These are phyloP conservation scores for Schizotus pectinicornis DNA, from an alignment of 2,888 invertebrate genomes.

Conservation along the genomic window DNA sequence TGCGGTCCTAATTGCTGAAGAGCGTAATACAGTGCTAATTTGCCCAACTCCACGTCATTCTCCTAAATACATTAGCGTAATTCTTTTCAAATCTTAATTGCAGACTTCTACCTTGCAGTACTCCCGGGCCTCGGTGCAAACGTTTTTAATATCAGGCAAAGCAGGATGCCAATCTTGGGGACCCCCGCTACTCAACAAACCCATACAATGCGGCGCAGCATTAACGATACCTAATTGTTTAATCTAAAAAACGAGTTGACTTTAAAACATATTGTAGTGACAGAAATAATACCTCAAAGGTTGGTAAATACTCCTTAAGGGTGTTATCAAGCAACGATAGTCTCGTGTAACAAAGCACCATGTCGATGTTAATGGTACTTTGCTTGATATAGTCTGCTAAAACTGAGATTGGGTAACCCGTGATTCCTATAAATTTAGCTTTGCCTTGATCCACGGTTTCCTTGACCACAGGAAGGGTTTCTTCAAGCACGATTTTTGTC, in stretches of 20 bases:
- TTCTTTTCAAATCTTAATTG: not conserved
- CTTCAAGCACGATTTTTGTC: slow-evolving; percentile 75
- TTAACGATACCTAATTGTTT: slow-evolving; percentile 82
- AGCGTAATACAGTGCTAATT: slow-evolving; percentile 72
- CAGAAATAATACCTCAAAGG: slow-evolving; percentile 59
- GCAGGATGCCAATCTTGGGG: slow-evolving; percentile 86
- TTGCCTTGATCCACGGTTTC: slow-evolving; percentile 75
- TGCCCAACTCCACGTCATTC: slow-evolving; percentile 70
- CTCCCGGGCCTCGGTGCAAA: slow-evolving; percentile 67
- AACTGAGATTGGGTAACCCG: slow-evolving; percentile 81
- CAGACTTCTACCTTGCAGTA: slow-evolving; percentile 67
- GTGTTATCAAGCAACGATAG: slow-evolving; percentile 81
- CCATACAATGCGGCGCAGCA: slow-evolving; percentile 83
- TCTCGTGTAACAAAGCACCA: slow-evolving; percentile 80
- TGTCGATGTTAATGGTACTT: slow-evolving; percentile 65
- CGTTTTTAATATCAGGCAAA: slow-evolving; percentile 64
- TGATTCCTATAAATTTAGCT: slow-evolving; percentile 82
- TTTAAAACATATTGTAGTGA: too few species aligned
- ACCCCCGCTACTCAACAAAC: slow-evolving; percentile 76
- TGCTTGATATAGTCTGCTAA: slow-evolving; percentile 76
- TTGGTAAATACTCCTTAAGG: slow-evolving; percentile 73
- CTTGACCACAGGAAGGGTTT: slow-evolving; percentile 84
- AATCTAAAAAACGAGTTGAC: slow-evolving; percentile 55
- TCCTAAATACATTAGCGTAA: slow-evolving; percentile 52
- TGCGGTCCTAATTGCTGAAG: slow-evolving; percentile 67